Evolutionary conservation across 2,888 invertebrate genomes (phyloP), one percentile per base, ranked within the genome.

Genomic region (Melanargia galathea): DNA sequence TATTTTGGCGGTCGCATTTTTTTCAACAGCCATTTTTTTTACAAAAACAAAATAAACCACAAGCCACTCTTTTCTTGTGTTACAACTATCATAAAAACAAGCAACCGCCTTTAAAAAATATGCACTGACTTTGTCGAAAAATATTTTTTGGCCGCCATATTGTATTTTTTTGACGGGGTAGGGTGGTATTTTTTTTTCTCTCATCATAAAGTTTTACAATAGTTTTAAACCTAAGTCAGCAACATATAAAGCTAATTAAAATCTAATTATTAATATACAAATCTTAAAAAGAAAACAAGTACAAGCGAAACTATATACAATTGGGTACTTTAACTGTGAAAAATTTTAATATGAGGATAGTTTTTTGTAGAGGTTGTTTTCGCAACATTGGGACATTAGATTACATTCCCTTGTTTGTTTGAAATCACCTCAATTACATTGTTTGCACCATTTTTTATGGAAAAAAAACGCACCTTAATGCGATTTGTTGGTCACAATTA

Each of bases 11-110:
- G 87, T 83, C 80, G 81, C 80, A 68, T 64, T 72, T 71, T 80
- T 76, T 82, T 83, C 67, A 71, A 75, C 72, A 73, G 71, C 75
- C 73, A 73, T 75, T 79, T 85, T 86, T 83, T 79, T 83, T 78
- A 84, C 84, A 84, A 82, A 81, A 79, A 75, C 76, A 74, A 79
- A 72, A 63, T 68, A 78, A 71, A 58, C 69, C 87, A 84, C 89
- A 84, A 88, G 88, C 65, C 65, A 67, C 58, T 89, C 81, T 89
- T 90, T 90, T 90, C 88, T 84, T 80, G 87, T 76, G 87, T 89
- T 86, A 89, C 87, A 87, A 79, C 63, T 59, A 68, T 70, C 46
- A 69, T 66, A 62, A 68, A 68, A 71, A 71, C 70, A 30, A 71
- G 76, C 80, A 80, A 82, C 84, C 86, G 87, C 87, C 85, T 74